Evolutionary conservation across 2,113 vertebrate species (phyloP).

Genomic region (Sinocyclocheilus anshuiensis): DNA sequence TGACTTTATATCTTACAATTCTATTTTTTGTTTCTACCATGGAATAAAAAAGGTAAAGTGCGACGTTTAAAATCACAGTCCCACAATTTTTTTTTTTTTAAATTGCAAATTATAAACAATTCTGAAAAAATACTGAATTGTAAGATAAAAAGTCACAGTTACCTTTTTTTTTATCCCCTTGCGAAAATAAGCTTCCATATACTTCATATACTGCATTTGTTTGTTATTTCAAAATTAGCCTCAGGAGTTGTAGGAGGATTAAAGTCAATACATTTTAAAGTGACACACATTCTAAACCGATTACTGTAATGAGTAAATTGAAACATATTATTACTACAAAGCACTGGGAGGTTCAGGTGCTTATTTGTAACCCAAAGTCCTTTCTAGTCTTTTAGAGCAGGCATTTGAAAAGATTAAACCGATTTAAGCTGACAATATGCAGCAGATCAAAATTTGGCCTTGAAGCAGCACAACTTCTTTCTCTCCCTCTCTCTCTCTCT

Average conservation of each 20-base stretch:
- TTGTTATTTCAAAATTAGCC: background rate
- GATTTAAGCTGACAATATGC: conserved; percentile 19
- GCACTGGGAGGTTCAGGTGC: background rate
- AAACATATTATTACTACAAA: background rate
- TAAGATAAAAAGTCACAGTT: too few relatives aligned
- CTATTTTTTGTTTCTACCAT: background rate
- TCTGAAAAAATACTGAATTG: background rate
- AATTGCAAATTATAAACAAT: background rate
- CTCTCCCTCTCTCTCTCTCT: background rate
- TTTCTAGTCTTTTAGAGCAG: background rate
- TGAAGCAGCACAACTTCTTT: conserved; percentile 17
- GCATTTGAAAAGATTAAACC: background rate
- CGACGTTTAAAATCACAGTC: background rate
- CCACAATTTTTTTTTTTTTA: background rate
- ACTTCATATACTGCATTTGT: background rate
- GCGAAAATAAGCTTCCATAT: background rate
- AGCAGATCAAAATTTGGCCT: conserved; percentile 37
- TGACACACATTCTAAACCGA: background rate
- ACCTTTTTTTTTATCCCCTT: too few relatives aligned
- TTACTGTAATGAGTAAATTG: background rate
- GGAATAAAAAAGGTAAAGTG: background rate
- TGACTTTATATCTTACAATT: too few relatives aligned
- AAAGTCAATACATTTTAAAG: background rate
- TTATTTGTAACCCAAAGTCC: background rate
- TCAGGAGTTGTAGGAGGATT: background rate